phyloP scores from a whole-genome alignment of 1,140 invertebrate species.

The Drosophila elegans region DNA sequence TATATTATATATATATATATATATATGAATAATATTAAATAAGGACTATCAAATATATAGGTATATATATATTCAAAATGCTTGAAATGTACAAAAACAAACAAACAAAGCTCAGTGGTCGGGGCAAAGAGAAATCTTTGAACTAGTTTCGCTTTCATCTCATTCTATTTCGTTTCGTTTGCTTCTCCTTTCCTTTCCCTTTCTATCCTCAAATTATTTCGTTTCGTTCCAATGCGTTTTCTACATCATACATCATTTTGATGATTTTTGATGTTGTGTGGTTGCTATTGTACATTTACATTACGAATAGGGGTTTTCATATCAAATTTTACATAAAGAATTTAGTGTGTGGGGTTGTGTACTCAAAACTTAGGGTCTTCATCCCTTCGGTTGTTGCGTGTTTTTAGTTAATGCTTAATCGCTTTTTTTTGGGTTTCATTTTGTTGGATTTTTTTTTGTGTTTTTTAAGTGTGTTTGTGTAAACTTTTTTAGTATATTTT shows the following conservation, averaged over 20 bases:
- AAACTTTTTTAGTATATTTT: constrained; percentile 43
- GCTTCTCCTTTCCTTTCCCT: constrained; percentile 22
- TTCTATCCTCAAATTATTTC: constrained; percentile 33
- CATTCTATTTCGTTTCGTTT: constrained; percentile 16
- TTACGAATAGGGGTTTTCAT: constrained; percentile 39
- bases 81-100: constrained; percentile 60
- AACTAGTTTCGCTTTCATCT: constrained; percentile 20
- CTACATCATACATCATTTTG: constrained; percentile 47
- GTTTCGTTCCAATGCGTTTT: constrained; percentile 48
- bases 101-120: constrained; percentile 45
- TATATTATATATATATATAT: constrained; percentile 32
- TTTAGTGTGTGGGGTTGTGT: constrained; percentile 25
- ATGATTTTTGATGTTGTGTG: constrained; percentile 31
- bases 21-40: constrained; percentile 51
- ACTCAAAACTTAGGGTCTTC: constrained; percentile 19
- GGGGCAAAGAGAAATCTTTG: constrained; percentile 11
- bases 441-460: constrained; percentile 24
- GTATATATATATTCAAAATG: constrained; percentile 51
- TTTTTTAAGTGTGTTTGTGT: constrained; percentile 22
- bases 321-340: constrained; percentile 47
- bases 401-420: constrained; percentile 46
- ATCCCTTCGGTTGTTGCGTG: constrained; percentile 16
- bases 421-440: constrained; percentile 51
- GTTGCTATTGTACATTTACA: constrained; percentile 44
- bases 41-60: constrained; percentile 50